phyloP scores from a whole-genome alignment of 2,888 invertebrate species.

The Drosophila meridiana region DNA sequence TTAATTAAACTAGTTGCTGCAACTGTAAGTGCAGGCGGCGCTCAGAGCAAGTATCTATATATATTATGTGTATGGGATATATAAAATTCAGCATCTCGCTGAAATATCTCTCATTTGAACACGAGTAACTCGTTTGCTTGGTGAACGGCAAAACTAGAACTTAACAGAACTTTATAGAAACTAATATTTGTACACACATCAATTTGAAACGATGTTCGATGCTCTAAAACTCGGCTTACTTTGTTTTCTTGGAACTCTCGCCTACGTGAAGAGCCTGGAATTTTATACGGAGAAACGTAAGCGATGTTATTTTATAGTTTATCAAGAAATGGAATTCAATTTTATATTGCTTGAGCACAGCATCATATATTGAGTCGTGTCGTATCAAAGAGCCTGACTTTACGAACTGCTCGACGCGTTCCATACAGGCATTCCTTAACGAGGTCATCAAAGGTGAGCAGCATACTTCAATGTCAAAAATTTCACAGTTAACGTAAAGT shows the following conservation, averaged over 20 bases:
- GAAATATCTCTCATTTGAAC: constrained; percentile 58
- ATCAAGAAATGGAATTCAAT: not conserved
- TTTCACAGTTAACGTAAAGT: not conserved
- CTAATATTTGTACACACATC: constrained; percentile 3
- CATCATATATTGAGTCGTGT: constrained; percentile 88
- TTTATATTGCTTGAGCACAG: constrained; percentile 82
- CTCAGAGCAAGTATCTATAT: constrained; percentile 15
- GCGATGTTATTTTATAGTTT: constrained; percentile 42
- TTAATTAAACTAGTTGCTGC: constrained; percentile 43
- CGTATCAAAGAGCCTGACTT: constrained; percentile 88
- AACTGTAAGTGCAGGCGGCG: constrained; percentile 2
- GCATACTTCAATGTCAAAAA: not conserved
- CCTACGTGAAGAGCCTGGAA: constrained; percentile 37
- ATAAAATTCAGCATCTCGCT: constrained; percentile 55
- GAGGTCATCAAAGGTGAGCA: constrained; percentile 85
- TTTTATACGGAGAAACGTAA: constrained; percentile 72
- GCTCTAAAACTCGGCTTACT: constrained; percentile 32
- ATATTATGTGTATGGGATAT: constrained; percentile 34
- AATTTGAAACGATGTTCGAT: not conserved
- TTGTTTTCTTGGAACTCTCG: constrained; percentile 16
- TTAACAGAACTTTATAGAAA: not conserved
- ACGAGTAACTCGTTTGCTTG: constrained; percentile 53
- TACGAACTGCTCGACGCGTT: constrained; percentile 88
- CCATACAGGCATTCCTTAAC: constrained; percentile 86
- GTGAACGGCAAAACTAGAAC: constrained; percentile 35